phyloP scores from a whole-genome alignment of 2,113 vertebrate species.

The Jacana jacana region DNA sequence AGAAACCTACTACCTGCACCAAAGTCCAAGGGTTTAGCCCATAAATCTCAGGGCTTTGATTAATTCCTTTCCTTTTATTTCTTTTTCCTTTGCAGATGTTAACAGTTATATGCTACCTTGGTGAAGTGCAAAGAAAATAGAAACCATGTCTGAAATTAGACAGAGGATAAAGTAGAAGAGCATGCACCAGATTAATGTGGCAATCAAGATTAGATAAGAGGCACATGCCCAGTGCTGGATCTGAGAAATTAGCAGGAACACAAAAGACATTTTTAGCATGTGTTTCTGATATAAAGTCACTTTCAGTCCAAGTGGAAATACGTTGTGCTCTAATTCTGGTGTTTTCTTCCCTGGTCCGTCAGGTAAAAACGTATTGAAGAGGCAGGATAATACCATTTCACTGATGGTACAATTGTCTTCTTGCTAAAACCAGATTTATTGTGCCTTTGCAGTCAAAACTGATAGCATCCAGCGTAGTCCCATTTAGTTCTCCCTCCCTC shows the following conservation, averaged over 20 bases:
- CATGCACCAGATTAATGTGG: neutral
- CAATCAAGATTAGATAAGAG: conserved; percentile 34
- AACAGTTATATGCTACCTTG: conserved; percentile 36
- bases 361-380: conserved; percentile 53
- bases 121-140: conserved; percentile 59
- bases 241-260: conserved; percentile 30
- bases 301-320: neutral
- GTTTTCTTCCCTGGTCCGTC: conserved; percentile 2
- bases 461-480: neutral
- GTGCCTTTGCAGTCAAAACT: neutral
- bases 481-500: neutral
- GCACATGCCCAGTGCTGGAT: neutral
- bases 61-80: conserved; percentile 30
- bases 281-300: conserved; percentile 41
- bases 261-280: conserved; percentile 23
- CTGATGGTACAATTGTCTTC: neutral
- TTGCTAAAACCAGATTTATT: neutral
- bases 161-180: neutral
- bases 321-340: neutral
- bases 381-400: conserved; percentile 33
- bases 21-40: conserved; percentile 35
- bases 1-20: neutral
- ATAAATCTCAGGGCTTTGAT: conserved; percentile 55
- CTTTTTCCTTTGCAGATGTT: conserved; percentile 10
- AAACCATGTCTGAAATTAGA: conserved; percentile 37